A percentile compares a stretch with the other conserved stretches of the same genome.
phyloP scores from a whole-genome alignment of 2,113 vertebrate genomes.

The Tachuris rubrigastra region DNA sequence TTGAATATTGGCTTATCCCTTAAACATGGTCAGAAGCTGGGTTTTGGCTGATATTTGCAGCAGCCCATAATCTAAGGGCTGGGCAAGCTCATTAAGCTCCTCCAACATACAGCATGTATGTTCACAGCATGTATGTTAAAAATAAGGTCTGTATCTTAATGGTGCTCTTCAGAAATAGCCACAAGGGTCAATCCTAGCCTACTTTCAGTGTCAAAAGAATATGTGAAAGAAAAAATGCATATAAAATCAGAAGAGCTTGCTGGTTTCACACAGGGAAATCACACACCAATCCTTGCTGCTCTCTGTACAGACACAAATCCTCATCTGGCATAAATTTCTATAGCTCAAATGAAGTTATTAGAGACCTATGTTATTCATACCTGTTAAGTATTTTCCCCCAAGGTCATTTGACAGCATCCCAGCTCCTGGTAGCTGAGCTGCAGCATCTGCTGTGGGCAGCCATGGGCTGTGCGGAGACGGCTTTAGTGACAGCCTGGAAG shows the following conservation, averaged over 20 bases:
- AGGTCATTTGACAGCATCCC: neutral
- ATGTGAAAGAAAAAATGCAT: neutral
- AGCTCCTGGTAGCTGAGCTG: neutral
- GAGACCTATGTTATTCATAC: neutral
- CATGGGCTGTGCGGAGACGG: neutral
- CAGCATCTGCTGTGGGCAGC: neutral
- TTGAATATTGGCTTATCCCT: neutral
- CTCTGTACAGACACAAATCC: neutral
- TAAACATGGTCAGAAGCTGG: neutral
- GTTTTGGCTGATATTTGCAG: neutral
- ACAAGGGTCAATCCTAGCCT: neutral
- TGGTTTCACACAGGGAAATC: neutral
- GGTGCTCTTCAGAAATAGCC: neutral
- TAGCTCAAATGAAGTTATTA: neutral
- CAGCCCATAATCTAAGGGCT: neutral
- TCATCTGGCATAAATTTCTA: neutral
- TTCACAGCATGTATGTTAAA: neutral
- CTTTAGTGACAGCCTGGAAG: neutral
- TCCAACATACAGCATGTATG: neutral
- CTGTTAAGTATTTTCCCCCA: neutral
- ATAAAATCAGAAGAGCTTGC: neutral
- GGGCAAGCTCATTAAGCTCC: neutral
- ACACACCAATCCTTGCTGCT: neutral
- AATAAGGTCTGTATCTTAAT: neutral
- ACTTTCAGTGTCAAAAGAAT: neutral